Evolutionary conservation across 2,113 vertebrate genomes (phyloP).

Genomic region (Puma concolor): DNA sequence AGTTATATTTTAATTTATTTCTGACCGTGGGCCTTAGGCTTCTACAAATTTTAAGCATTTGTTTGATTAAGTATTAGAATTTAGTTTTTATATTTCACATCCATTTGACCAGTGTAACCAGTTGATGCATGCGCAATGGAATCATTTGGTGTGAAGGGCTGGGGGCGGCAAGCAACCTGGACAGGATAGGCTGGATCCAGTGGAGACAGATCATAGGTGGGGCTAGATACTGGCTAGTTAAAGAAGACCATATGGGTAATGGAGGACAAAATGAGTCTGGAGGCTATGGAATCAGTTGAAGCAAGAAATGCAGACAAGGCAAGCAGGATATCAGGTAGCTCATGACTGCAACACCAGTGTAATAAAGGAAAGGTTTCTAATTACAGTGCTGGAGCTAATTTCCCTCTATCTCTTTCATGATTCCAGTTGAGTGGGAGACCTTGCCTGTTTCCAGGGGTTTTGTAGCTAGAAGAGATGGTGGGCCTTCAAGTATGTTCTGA

Average conservation of each 20-base stretch:
- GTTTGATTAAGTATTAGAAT: conserved; percentile 23
- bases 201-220: not conserved
- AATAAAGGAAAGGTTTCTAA: not conserved
- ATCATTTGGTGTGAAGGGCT: not conserved
- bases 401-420: not conserved
- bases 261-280: not conserved
- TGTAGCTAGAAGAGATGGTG: not conserved
- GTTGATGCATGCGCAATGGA: not conserved
- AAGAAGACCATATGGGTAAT: not conserved
- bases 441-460: not conserved
- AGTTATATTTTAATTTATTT: conserved; percentile 25
- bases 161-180: not conserved
- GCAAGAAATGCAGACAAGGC: not conserved
- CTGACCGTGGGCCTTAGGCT: not conserved
- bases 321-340: not conserved
- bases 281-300: not conserved
- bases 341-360: not conserved
- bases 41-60: not conserved
- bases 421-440: not conserved
- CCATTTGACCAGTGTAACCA: not conserved
- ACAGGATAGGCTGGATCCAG: not conserved
- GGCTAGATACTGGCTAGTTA: not conserved
- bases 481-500: not conserved
- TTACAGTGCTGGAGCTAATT: not conserved
- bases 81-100: conserved; percentile 36